Percentiles rank a stretch among this genome's conserved stretches.
These are phyloP conservation scores for Tiliacea aurago DNA, from an alignment of 2,888 invertebrate genomes.

Conservation along the genomic window DNA sequence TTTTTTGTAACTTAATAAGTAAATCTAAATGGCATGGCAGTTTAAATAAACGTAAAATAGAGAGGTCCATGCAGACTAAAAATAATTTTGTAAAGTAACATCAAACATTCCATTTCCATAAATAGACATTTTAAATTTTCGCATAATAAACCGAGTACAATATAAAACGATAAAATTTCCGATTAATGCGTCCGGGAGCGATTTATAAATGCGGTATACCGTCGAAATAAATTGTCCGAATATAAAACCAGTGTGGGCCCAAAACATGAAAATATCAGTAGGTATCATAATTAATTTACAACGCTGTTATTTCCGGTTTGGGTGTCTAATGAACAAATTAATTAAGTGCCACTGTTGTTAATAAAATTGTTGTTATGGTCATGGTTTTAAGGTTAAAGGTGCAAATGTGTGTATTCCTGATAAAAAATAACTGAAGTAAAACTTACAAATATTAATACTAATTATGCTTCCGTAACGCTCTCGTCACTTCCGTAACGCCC, in stretches of 20 bases:
- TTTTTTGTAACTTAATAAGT: too few relatives aligned
- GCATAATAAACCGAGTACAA: slow-evolving; percentile 49
- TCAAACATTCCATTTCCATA: neutral
- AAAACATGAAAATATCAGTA: slow-evolving; percentile 54
- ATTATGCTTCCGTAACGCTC: too few relatives aligned
- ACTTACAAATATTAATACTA: too few relatives aligned
- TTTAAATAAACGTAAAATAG: neutral
- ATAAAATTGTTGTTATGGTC: slow-evolving; percentile 19
- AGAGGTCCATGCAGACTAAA: too few relatives aligned
- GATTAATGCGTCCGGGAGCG: slow-evolving; percentile 44
- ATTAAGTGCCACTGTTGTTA: slow-evolving; percentile 32
- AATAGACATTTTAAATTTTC: slow-evolving; percentile 26
- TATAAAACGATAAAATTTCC: slow-evolving; percentile 57
- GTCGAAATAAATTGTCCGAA: slow-evolving; percentile 53
- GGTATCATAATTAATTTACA: slow-evolving; percentile 56
- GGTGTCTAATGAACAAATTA: slow-evolving; percentile 38
- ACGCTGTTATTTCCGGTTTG: slow-evolving; percentile 49
- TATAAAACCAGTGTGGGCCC: slow-evolving; percentile 55
- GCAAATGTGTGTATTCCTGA: neutral
- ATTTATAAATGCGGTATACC: slow-evolving; percentile 53
- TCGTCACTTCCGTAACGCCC: too few relatives aligned
- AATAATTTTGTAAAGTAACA: slow-evolving; percentile 3
- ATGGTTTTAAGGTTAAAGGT: slow-evolving; percentile 1
- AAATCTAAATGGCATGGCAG: too few relatives aligned
- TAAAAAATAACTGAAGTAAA: neutral